Base-by-base conservation (phyloP, 2,888 invertebrate species). In the Dastarcus helophoroides region DNA sequence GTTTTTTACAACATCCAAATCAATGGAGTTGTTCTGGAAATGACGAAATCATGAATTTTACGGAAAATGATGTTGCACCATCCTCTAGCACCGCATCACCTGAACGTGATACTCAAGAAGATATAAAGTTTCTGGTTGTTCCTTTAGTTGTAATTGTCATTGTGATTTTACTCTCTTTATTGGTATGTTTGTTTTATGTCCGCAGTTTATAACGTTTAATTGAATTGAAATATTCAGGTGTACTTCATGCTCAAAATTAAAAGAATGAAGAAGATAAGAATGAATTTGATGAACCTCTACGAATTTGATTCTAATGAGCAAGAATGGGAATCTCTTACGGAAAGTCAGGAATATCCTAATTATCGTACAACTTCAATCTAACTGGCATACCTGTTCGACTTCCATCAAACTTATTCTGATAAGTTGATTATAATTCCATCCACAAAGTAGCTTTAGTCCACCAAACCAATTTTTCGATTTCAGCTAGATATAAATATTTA, bases 281-380 rank as follows among this genome's bases (percentile, higher is more conserved):
- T 73, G 46, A 71, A 73, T 47, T 58, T 78, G 23, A 70, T 78
- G 66, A 75, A 73, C 9, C 56, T 77, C 44, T 79, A 79, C 49
- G 76, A 73, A 43, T 78, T 77, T 55, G 76, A 76, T 45, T 68
- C 71, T n/a, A 76, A 76, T 44, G 75, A 74, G 48, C 69, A 72
- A 40, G 75, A 76, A 48, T 77, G 77, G 76, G 76, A 78, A 52
- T 68, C 4, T 47, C 53, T 73, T 26, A 54, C 76, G 14, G 68
- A 65, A 33, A 56, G 51, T 38, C 48, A 46, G 26, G 58, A 60
- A 26, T 50, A 51, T 38, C 48, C 53, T 8, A 47, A 44, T 38
- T 58, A 58, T 38, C 47, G 31, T 11, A 10, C 30, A 2, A 30
- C 19, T 2, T 19, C 19, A 19, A n/a, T n/a, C n/a, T n/a, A n/a